Evolutionary conservation across 1,140 invertebrate species (phyloP).

Genomic region (Dinoponera quadriceps): DNA sequence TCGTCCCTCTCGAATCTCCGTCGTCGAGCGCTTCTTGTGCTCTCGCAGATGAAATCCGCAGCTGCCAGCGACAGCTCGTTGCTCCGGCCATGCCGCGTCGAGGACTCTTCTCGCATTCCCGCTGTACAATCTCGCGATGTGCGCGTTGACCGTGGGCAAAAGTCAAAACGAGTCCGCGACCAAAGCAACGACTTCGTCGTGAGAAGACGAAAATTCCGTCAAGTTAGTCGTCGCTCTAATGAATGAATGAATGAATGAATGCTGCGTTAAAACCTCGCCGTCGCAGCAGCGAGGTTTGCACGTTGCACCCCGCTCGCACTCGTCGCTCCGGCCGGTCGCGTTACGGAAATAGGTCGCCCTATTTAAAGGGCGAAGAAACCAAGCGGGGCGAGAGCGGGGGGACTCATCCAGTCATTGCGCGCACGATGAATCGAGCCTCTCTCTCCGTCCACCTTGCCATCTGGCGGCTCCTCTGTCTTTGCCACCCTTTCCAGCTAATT

Average conservation of each 20-base stretch:
- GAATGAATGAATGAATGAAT: too few relatives aligned
- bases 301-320: not conserved
- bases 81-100: not conserved
- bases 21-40: conserved; percentile 33
- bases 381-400: not conserved
- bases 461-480: not conserved
- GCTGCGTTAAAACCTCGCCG: too few relatives aligned
- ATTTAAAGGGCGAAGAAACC: conserved; percentile 37
- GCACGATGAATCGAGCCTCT: conserved; percentile 16
- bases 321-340: not conserved
- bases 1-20: conserved; percentile 38
- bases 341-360: conserved; percentile 22
- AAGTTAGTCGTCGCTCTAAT: too few relatives aligned
- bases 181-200: too few relatives aligned
- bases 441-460: conserved; percentile 11
- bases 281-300: too few relatives aligned
- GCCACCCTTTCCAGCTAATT: conserved; percentile 64
- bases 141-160: not conserved
- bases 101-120: conserved; percentile 1
- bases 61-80: conserved; percentile 27
- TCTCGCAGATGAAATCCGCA: conserved; percentile 22
- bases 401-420: conserved; percentile 23
- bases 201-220: too few relatives aligned
- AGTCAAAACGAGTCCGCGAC: not conserved
- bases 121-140: not conserved